These are phyloP conservation scores for Apteryx owenii DNA, from an alignment of 2,113 vertebrate genomes.

Conservation along the genomic window DNA sequence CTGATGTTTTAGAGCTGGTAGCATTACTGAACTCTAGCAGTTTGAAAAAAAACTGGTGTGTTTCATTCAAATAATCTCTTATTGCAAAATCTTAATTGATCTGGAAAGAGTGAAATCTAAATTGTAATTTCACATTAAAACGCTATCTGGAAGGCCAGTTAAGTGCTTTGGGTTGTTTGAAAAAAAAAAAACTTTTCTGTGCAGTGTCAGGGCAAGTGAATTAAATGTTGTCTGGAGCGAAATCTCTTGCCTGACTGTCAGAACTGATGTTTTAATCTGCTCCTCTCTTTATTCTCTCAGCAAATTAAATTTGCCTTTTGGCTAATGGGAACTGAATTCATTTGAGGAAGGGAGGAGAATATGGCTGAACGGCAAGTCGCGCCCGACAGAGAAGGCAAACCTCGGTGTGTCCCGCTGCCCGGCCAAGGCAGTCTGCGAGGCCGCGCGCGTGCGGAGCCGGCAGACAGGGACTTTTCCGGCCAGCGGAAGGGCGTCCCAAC, in stretches of 20 bases:
- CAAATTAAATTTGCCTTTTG: constrained; percentile 17
- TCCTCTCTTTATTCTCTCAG: neutral
- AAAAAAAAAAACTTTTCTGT: neutral
- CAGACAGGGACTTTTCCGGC: neutral
- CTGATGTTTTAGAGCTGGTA: constrained; percentile 24
- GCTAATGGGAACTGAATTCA: neutral
- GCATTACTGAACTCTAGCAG: neutral
- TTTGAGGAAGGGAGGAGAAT: neutral
- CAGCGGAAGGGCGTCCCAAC: neutral
- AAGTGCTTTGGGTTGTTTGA: neutral
- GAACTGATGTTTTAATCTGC: neutral
- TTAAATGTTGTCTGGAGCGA: neutral
- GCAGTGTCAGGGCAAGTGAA: neutral
- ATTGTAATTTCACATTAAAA: constrained; percentile 26
- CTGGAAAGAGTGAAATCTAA: constrained; percentile 5
- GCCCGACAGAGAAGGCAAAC: neutral
- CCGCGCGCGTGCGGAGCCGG: neutral
- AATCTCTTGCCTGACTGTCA: neutral
- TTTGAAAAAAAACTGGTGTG: neutral
- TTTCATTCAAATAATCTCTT: neutral
- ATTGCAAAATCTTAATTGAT: neutral
- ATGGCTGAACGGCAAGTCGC: neutral
- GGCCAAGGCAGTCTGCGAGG: neutral
- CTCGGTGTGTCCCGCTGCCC: neutral
- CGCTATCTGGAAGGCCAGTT: neutral